A percentile compares a stretch with the other conserved stretches of the same genome.
Evolutionary conservation across 2,888 invertebrate genomes (phyloP).

Genomic region (Ametastegia equiseti): DNA sequence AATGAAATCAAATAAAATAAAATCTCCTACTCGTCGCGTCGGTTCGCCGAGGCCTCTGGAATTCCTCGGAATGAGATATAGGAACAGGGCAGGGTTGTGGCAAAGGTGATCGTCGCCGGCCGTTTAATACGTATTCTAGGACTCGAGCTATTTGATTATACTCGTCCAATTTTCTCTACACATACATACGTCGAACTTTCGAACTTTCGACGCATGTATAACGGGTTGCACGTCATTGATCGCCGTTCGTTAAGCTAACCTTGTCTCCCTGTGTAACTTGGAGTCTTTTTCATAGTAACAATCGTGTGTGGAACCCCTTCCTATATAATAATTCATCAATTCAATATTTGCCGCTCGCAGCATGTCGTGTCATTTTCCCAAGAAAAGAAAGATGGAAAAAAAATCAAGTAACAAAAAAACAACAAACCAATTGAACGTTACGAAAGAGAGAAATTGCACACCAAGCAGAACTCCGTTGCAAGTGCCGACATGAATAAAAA

Average conservation of each 20-base stretch:
- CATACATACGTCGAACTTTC: background rate
- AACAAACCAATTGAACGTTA: too few relatives aligned
- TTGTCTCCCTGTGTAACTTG: background rate
- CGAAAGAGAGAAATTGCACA: background rate
- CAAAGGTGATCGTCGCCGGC: background rate
- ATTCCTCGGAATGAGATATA: background rate
- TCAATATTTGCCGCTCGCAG: conserved; percentile 46
- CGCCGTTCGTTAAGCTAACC: background rate
- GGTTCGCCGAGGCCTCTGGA: background rate
- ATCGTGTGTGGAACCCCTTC: background rate
- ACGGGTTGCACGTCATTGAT: background rate
- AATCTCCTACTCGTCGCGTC: too few relatives aligned
- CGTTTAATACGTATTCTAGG: too few relatives aligned
- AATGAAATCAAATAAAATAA: too few relatives aligned
- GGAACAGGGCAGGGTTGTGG: background rate
- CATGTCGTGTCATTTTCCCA: background rate
- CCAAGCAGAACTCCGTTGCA: background rate
- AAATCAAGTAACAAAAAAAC: too few relatives aligned
- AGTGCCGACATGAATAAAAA: background rate
- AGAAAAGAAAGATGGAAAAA: background rate
- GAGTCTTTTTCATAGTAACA: background rate
- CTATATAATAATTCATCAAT: background rate
- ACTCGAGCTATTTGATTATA: too few relatives aligned
- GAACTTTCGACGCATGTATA: background rate
- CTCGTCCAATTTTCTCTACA: background rate